Conservation (phyloP, 1,140 invertebrate genomes). For the Drosophila ficusphila region DNA sequence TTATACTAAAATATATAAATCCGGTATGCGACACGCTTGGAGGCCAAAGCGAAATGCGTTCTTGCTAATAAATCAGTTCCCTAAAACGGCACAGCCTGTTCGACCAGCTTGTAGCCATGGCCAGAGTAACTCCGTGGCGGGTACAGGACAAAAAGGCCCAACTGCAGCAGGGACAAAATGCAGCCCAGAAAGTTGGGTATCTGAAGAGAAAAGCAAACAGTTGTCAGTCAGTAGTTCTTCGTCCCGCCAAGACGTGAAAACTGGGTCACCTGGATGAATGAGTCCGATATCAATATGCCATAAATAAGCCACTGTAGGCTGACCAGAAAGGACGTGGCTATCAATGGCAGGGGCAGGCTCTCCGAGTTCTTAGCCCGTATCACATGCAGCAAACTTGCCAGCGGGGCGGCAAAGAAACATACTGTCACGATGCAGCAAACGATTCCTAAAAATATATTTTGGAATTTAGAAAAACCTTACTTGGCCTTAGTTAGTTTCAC, state of each 20-base stretch:
- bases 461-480: background rate
- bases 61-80: constrained; percentile 24
- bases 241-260: constrained; percentile 22
- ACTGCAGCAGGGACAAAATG: constrained; percentile 88
- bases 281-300: constrained; percentile 89
- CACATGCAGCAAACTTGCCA: constrained; percentile 91
- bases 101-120: constrained; percentile 76
- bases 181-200: constrained; percentile 90
- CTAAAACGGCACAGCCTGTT: constrained; percentile 74
- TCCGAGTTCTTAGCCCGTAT: constrained; percentile 90
- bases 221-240: constrained; percentile 5
- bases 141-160: constrained; percentile 89
- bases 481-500: background rate
- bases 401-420: constrained; percentile 91
- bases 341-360: constrained; percentile 91
- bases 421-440: constrained; percentile 90
- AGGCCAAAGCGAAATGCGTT: constrained; percentile 50
- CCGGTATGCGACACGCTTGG: constrained; percentile 54
- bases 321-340: constrained; percentile 90
- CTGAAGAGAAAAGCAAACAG: constrained; percentile 84
- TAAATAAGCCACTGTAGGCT: constrained; percentile 91
- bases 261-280: constrained; percentile 88
- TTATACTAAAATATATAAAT: constrained; percentile 62
- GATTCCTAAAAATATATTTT: constrained; percentile 85
- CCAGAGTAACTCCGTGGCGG: constrained; percentile 85